Percentiles rank a stretch among this genome's conserved stretches.
These are phyloP conservation scores for Sylvia atricapilla DNA, from an alignment of 2,113 vertebrate genomes.

Conservation along the genomic window DNA sequence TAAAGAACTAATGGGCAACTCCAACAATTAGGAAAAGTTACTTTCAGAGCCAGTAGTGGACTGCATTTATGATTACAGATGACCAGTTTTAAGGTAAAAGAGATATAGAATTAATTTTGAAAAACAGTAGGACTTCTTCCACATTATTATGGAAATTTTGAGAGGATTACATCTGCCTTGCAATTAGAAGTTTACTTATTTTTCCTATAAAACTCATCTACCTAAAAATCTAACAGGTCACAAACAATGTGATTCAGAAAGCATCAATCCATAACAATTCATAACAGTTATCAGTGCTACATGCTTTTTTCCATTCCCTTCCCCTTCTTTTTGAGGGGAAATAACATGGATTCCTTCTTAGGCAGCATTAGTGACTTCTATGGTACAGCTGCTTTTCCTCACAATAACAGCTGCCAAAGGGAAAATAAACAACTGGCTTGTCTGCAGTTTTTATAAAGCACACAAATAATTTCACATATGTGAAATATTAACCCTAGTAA, in stretches of 20 bases:
- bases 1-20: neutral
- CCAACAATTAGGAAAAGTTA: neutral
- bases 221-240: neutral
- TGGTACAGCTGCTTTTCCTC: neutral
- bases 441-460: neutral
- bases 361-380: neutral
- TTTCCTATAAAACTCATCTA: neutral
- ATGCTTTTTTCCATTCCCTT: neutral
- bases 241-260: neutral
- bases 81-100: neutral
- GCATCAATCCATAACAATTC: neutral
- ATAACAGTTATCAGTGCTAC: neutral
- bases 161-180: neutral
- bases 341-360: neutral
- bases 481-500: neutral
- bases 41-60: neutral
- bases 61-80: neutral
- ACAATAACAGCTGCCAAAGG: neutral
- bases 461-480: neutral
- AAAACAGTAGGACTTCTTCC: neutral
- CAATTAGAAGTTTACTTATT: neutral
- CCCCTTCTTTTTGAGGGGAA: neutral
- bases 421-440: neutral
- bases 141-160: neutral
- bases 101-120: neutral